Base-by-base conservation (phyloP, 2,797 vertebrate genomes). In the Fringilla coelebs region DNA sequence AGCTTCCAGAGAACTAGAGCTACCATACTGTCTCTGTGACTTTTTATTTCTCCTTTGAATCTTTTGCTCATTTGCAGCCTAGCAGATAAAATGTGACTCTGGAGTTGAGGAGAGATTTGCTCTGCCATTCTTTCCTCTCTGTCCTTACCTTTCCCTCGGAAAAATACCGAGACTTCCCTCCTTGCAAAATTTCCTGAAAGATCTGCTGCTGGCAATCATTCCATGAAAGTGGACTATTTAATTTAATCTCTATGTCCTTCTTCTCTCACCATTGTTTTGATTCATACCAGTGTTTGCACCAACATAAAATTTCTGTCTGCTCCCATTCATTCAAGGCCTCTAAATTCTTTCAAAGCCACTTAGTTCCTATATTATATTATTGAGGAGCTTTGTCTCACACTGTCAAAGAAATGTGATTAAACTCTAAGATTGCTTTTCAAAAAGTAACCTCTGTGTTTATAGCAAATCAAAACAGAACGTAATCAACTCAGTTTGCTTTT, bases 381-480 rank as follows among this genome's bases (percentile, higher is more conserved):
- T 66, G 41, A 92, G 45, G 45, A 94, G 46, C 61, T 92, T 93
- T 66, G 58, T 76, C 76, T 96, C 89, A 85, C 31, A 55, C 65
- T 90, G 57, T 93, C 55, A 93, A 55, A 86, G 74, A 88, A 97
- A 95, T 94, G 90, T 93, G 85, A 97, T 96, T 96, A 95, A 90
- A 86, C 78, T 94, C 67, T 46, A 80, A 79, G 93, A 95, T 80
- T 52, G 40, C 38, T 86, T 89, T 81, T 58, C 36, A 52, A 74
- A 89, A 89, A 88, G 78, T 94, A 96, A 80, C 82, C 57, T 94
- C 43, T 55, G 5, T 89, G 71, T 96, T 96, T 88, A 93, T 62
- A 97, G 85, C 55, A 96, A 96, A 92, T 82, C 78, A 89, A 97
- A 97, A 24, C 85, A 93, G 46, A 90, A 90, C 78, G n/a, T 89